These are phyloP conservation scores for Corythornis cristatus DNA, from an alignment of 2,113 vertebrate genomes.

Conservation along the genomic window DNA sequence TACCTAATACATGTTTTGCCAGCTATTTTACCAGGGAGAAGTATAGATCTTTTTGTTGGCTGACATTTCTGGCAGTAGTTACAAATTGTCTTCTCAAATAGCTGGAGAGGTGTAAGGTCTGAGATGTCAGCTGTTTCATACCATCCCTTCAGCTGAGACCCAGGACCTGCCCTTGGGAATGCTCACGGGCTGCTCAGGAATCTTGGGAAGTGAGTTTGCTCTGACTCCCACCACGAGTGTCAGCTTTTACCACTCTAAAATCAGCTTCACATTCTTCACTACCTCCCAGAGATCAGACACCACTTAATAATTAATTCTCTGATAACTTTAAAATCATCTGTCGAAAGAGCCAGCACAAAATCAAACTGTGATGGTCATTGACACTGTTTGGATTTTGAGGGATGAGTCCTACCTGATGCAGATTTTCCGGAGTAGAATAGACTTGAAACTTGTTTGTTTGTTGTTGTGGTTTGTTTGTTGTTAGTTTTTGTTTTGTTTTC, in stretches of 20 bases:
- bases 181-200: not conserved
- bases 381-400: not conserved
- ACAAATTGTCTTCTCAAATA: slow-evolving; percentile 45
- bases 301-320: slow-evolving; percentile 20
- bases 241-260: not conserved
- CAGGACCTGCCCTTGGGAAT: not conserved
- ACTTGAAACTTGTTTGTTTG: not conserved
- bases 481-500: too few relatives aligned
- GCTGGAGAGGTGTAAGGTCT: slow-evolving; percentile 33
- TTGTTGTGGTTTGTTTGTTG: too few relatives aligned
- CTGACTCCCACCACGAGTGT: not conserved
- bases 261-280: not conserved
- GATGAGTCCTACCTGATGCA: not conserved
- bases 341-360: not conserved
- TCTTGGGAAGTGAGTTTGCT: not conserved
- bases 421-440: not conserved
- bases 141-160: not conserved
- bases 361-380: not conserved
- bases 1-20: not conserved
- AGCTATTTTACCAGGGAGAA: slow-evolving; percentile 1
- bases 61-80: slow-evolving; percentile 17
- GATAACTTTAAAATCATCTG: not conserved
- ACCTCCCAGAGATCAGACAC: not conserved
- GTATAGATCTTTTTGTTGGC: not conserved
- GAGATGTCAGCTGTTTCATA: not conserved